These are phyloP conservation scores for Metopia argyrocephala DNA, from an alignment of 2,888 invertebrate genomes.

Conservation along the genomic window DNA sequence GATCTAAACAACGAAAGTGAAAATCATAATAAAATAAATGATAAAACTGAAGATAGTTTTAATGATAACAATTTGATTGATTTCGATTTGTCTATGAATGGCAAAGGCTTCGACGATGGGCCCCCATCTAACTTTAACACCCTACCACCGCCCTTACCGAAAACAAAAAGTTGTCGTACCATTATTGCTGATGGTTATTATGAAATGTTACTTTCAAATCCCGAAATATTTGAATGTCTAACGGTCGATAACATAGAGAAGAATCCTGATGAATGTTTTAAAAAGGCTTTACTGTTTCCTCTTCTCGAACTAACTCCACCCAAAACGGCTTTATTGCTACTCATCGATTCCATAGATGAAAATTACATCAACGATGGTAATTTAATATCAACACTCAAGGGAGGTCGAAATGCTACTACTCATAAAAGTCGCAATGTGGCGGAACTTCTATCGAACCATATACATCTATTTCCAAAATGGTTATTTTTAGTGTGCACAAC, in stretches of 20 bases:
- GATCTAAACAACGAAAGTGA: slow-evolving; percentile 29
- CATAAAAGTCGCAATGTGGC: slow-evolving; percentile 85
- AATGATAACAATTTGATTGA: slow-evolving; percentile 66
- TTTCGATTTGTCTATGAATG: slow-evolving; percentile 66
- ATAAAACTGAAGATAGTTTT: slow-evolving; percentile 1
- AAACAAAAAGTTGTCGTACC: slow-evolving; percentile 82
- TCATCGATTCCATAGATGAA: slow-evolving; percentile 96
- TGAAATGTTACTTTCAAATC: slow-evolving; percentile 87
- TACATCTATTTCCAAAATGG: slow-evolving; percentile 96
- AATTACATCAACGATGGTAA: slow-evolving; percentile 81
- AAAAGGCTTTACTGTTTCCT: slow-evolving; percentile 91
- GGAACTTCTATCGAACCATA: slow-evolving; percentile 91
- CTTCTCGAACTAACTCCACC: slow-evolving; percentile 92
- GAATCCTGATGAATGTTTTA: slow-evolving; percentile 94
- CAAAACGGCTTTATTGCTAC: slow-evolving; percentile 88
- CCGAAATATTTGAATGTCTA: slow-evolving; percentile 89
- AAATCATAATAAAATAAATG: neutral
- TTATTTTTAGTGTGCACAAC: slow-evolving; percentile 93
- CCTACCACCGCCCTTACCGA: slow-evolving; percentile 78
- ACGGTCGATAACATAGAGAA: slow-evolving; percentile 89
- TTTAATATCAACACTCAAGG: slow-evolving; percentile 80
- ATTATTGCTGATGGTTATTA: slow-evolving; percentile 88
- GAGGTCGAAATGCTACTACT: slow-evolving; percentile 71
- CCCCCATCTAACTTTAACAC: slow-evolving; percentile 65
- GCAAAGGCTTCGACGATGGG: slow-evolving; percentile 13